These are phyloP conservation scores for Antidorcas marsupialis DNA, from an alignment of 2,113 vertebrate species.

Conservation along the genomic window DNA sequence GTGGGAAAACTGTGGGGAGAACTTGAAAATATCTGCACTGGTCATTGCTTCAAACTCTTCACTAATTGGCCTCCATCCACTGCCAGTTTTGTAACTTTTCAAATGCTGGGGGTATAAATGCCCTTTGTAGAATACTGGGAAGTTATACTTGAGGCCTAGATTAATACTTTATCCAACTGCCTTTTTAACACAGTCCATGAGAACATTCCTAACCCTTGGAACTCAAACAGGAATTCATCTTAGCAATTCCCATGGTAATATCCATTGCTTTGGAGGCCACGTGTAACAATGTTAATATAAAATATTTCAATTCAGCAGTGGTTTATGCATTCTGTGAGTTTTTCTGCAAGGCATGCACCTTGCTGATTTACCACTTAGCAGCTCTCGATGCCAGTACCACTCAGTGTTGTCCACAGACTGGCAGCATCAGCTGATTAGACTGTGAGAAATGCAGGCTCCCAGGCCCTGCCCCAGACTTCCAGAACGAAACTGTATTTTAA, in stretches of 20 bases:
- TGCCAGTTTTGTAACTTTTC: background rate
- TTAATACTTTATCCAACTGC: background rate
- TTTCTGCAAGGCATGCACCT: background rate
- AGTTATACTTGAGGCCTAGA: background rate
- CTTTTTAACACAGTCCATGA: background rate
- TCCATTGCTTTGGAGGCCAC: background rate
- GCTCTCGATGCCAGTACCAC: background rate
- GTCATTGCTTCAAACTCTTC: background rate
- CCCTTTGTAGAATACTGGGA: background rate
- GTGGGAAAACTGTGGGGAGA: background rate
- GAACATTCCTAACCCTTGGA: background rate
- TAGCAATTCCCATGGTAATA: background rate
- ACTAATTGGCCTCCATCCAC: background rate
- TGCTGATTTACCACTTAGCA: background rate
- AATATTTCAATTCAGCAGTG: background rate
- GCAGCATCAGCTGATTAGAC: background rate
- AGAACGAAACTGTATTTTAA: background rate
- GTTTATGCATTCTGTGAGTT: background rate
- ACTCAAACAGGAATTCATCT: constrained; percentile 12
- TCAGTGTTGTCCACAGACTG: background rate
- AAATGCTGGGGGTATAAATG: background rate
- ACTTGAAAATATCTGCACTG: background rate
- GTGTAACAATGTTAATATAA: background rate
- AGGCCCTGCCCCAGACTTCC: background rate
- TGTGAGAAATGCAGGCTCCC: background rate